Base-by-base conservation (phyloP, 1,140 invertebrate genomes). In the Dendrolimus kikuchii region DNA sequence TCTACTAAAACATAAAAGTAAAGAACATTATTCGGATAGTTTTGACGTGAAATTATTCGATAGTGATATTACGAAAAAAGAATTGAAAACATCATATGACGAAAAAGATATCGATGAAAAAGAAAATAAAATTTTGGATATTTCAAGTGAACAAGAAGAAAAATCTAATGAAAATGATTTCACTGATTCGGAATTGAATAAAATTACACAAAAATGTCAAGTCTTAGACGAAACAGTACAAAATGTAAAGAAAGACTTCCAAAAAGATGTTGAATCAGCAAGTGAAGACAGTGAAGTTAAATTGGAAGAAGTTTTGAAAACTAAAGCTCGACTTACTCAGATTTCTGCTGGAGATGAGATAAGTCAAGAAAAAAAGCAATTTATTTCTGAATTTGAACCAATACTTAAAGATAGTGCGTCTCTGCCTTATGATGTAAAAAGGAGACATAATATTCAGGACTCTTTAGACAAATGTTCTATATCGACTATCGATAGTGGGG, bases 401-500 rank as follows among this genome's bases (percentile, higher is more conserved):
- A 8, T 6, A 6, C 41, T 44, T 51, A 38, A 51, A 9, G 41
- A 51, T 38, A 38, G n/a, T 23, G 39, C 37, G 9, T 42, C 9
- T 39, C 36, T 44, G 4, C 36, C 37, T 5, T 42, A 53, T 49
- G 41, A 40, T n/a, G 7, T 57, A 1, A 49, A 49, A 23, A 57
- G 43, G 36, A 53, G 56, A 37, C 49, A 38, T 49, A 40, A 44
- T 43, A 6, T 9, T 10, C 42, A 42, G 7, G 46, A 49, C 6
- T 10, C 36, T 37, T 0, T 46, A 10, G 46, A 46, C 7, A 46
- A 46, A 47, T 56, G 58, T 6, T 68, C 62, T 47, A 60, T 68
- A 46, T 58, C 64, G 45, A 71, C 68, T 38, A 60, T 62, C 40
- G 64, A 73, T 37, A 73, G 63, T 51, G 62, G 61, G 38, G 63